Percentiles rank a stretch among this genome's conserved stretches.
Evolutionary conservation across 2,797 vertebrate genomes (phyloP).

Genomic region (Vipera latastei): DNA sequence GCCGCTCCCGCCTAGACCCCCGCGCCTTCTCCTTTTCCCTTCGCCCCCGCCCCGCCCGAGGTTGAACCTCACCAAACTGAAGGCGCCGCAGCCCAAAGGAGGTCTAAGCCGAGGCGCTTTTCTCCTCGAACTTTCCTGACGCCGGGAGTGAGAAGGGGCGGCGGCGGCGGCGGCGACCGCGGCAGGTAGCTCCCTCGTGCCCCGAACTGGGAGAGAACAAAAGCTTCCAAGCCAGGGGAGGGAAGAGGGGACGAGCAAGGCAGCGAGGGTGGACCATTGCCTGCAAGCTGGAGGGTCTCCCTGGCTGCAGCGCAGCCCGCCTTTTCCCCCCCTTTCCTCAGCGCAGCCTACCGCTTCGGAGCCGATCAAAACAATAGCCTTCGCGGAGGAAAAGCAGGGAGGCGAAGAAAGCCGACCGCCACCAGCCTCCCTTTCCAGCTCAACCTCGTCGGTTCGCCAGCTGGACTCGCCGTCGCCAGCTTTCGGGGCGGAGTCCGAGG

Average conservation of each 20-base stretch:
- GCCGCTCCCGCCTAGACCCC: neutral
- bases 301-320: conserved; percentile 5
- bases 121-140: conserved; percentile 63
- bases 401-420: neutral
- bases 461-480: conserved; percentile 25
- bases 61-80: conserved; percentile 60
- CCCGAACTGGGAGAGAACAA: conserved; percentile 44
- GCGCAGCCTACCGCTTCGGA: neutral
- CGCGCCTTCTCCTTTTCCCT: neutral
- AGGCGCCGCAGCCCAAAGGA: conserved; percentile 36
- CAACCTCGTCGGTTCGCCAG: neutral
- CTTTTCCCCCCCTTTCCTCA: neutral
- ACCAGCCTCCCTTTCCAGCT: neutral
- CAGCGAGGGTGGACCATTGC: conserved; percentile 49
- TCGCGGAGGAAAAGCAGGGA: neutral
- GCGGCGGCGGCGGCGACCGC: neutral
- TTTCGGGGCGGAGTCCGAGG: conserved; percentile 20
- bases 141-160: neutral
- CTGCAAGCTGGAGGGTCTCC: conserved; percentile 29
- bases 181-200: neutral
- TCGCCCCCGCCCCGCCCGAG: neutral
- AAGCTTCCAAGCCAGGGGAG: conserved; percentile 39
- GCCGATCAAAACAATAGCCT: neutral
- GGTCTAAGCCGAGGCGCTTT: conserved; percentile 9
- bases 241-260: conserved; percentile 19